phyloP scores from a whole-genome alignment of 2,113 vertebrate species.

The Ascaphus truei region DNA sequence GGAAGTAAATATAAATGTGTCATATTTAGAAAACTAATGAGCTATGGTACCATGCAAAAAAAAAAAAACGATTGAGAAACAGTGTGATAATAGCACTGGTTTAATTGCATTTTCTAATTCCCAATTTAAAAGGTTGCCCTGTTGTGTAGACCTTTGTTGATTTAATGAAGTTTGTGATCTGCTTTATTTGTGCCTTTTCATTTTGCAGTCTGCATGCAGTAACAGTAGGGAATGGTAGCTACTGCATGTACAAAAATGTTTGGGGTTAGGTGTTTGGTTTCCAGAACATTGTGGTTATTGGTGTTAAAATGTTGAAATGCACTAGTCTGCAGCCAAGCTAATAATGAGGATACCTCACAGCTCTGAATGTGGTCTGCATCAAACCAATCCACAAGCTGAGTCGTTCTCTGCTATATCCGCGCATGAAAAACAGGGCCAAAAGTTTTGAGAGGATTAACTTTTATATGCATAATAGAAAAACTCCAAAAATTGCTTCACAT shows the following conservation, averaged over 20 bases:
- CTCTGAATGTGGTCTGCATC: slow-evolving; percentile 13
- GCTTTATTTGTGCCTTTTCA: background rate
- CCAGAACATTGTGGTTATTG: slow-evolving; percentile 23
- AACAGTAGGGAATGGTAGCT: background rate
- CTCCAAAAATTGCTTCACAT: too few relatives aligned
- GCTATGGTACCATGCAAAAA: too few relatives aligned
- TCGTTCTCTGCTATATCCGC: background rate
- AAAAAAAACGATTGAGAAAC: too few relatives aligned
- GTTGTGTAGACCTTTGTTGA: background rate
- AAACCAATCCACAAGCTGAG: background rate
- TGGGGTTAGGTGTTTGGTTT: slow-evolving; percentile 8
- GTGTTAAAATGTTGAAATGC: slow-evolving; percentile 12
- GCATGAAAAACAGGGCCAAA: too few relatives aligned
- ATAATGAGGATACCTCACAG: background rate
- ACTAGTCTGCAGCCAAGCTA: background rate
- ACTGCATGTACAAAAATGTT: slow-evolving; percentile 12
- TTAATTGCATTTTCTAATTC: background rate
- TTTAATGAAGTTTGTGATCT: background rate
- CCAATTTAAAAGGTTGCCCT: background rate
- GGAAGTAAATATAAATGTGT: too few relatives aligned
- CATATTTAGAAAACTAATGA: too few relatives aligned
- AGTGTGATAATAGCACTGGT: background rate
- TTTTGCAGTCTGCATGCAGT: background rate
- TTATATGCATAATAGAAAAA: too few relatives aligned
- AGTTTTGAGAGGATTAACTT: too few relatives aligned